These are phyloP conservation scores for Crypturellus tataupa DNA, from an alignment of 2,797 vertebrate species.

Conservation along the genomic window DNA sequence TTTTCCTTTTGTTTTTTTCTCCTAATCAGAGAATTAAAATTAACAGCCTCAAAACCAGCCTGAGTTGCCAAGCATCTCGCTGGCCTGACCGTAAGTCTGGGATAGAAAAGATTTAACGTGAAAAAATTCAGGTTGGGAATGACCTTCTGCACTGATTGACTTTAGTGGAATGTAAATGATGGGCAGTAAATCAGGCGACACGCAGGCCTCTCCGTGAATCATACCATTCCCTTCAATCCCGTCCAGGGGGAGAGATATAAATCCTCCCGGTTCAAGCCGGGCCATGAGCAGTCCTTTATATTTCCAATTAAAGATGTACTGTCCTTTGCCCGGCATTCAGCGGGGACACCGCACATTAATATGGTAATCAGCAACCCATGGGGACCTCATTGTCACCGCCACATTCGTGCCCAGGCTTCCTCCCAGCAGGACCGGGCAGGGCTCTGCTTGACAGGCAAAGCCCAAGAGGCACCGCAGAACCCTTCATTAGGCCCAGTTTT, in stretches of 20 bases:
- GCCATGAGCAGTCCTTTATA: constrained; percentile 77
- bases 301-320: constrained; percentile 80
- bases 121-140: constrained; percentile 81
- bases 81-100: constrained; percentile 45
- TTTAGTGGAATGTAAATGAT: constrained; percentile 89
- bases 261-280: constrained; percentile 74
- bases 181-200: constrained; percentile 87
- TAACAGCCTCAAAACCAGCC: constrained; percentile 36
- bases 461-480: neutral
- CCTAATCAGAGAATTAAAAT: constrained; percentile 20
- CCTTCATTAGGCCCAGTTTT: neutral
- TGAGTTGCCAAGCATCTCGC: neutral
- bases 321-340: constrained; percentile 74
- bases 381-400: constrained; percentile 27
- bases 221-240: constrained; percentile 85
- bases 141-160: constrained; percentile 92
- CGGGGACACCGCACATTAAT: constrained; percentile 65
- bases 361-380: constrained; percentile 52
- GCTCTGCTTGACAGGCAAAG: constrained; percentile 19
- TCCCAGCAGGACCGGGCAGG: neutral
- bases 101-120: constrained; percentile 81
- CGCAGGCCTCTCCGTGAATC: constrained; percentile 77
- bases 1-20: constrained; percentile 49
- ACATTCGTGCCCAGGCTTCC: constrained; percentile 39
- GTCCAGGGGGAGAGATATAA: constrained; percentile 80